Base-by-base conservation (phyloP, 2,888 invertebrate species). In the Drosophila algonquin region DNA sequence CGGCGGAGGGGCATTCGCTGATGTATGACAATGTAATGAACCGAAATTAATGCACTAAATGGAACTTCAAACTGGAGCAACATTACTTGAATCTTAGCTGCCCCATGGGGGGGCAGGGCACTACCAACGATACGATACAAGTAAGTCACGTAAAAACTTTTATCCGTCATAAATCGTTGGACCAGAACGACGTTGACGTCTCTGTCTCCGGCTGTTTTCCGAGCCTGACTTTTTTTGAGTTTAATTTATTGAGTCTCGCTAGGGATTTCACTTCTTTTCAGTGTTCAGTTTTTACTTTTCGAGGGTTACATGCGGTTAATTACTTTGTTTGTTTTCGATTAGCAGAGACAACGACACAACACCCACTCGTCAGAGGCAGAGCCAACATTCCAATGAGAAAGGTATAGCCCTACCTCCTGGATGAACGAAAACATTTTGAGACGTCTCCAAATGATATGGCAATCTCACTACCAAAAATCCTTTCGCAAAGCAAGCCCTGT, bases 11-110 rank as follows among this genome's bases (percentile, higher is more conserved):
- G 54, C 63, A 79, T 74, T 88, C 89, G 73, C 72, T 90, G 80
- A 84, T 79, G 89, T 89, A 80, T 90, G 87, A 87, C 87, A 79
- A 77, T 77, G 76, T 90, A 89, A 89, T 86, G 76, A 88, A 78
- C 78, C 80, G 79, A 89, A 81, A 80, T 90, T 89, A 87, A 79
- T 75, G 76, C 72, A 80, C 73, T 79, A 77, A 86, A 83, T 75
- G 74, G 75, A 79, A 89, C 80, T 77, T 64, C 53, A 83, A 82
- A 81, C 65, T 84, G 65, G 84, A 79, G 67, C 86, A 81, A 55
- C 62, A 32, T 47, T 21, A 45, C 27, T 52, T 47, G 52, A 48
- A 40, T 61, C 61, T 63, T 51, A 64, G 48, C 44, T 46, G 60
- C 60, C 40, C 44, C 63, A 40, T 8, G 45, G 45, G 46, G 46